These are phyloP conservation scores for Propithecus deckenii DNA, from an alignment of 2,797 vertebrate species.

Conservation along the genomic window DNA sequence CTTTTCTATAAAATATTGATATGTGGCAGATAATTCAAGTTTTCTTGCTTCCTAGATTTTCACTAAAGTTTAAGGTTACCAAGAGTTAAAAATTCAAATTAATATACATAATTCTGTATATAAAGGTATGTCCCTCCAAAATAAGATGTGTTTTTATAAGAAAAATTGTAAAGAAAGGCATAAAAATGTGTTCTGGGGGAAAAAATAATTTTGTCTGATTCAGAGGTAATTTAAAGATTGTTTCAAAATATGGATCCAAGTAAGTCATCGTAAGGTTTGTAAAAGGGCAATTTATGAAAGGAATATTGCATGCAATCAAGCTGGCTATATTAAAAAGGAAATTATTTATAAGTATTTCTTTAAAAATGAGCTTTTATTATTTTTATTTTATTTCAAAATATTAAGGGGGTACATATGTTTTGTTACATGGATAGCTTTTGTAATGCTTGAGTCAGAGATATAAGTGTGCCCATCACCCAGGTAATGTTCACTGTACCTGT, in stretches of 20 bases:
- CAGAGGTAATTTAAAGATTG: background rate
- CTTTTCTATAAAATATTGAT: too few relatives aligned
- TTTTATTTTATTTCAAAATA: background rate
- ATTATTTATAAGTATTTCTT: background rate
- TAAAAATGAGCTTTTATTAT: too few relatives aligned
- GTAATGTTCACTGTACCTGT: background rate
- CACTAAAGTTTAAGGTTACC: background rate
- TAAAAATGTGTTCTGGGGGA: background rate
- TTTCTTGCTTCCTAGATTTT: background rate
- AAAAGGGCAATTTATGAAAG: background rate
- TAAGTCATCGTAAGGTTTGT: background rate
- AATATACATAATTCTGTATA: background rate
- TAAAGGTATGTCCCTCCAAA: background rate
- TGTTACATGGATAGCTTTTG: background rate
- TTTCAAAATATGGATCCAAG: background rate
- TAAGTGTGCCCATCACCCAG: background rate
- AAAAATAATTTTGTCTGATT: background rate
- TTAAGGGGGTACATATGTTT: background rate
- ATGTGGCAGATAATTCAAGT: background rate
- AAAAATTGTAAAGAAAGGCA: background rate
- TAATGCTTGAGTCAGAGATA: background rate
- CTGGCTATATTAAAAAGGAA: background rate
- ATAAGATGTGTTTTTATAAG: background rate
- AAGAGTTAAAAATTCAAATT: background rate
- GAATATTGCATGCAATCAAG: background rate